Conservation (phyloP, 37 sponge, comb jelly and placozoan species). For the Ianthella basta region DNA sequence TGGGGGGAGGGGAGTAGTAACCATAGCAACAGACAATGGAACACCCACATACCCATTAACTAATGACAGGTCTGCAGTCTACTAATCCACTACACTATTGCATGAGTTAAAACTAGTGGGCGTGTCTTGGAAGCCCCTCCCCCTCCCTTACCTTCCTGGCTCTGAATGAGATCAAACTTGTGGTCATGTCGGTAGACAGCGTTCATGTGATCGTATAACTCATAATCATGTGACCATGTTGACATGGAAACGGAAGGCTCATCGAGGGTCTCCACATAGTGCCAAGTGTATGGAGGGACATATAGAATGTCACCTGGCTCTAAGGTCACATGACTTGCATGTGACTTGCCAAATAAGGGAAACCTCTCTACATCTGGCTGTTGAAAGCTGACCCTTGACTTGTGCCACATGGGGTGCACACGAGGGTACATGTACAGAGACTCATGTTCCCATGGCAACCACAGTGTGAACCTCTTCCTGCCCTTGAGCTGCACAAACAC, state of each 20-base stretch:
- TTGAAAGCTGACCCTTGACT: conserved; percentile 77
- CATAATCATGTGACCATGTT: conserved; percentile 94
- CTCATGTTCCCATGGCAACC: conserved; percentile 76
- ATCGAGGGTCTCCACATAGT: conserved; percentile 86
- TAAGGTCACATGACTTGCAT: conserved; percentile 67
- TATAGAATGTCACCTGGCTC: conserved; percentile 85
- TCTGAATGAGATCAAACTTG: conserved; percentile 86
- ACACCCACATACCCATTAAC: conserved; percentile 18
- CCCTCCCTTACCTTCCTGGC: conserved; percentile 58
- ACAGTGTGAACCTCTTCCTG: conserved; percentile 85
- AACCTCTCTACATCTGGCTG: conserved; percentile 54
- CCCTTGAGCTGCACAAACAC: conserved; percentile 86
- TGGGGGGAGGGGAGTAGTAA: background rate
- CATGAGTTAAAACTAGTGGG: background rate
- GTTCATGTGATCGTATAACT: conserved; percentile 90
- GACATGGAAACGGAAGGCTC: conserved; percentile 86
- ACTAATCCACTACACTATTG: background rate
- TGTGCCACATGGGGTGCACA: conserved; percentile 95
- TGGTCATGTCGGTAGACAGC: conserved; percentile 88
- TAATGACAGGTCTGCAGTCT: background rate
- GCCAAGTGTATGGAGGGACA: conserved; percentile 93
- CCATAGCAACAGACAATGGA: background rate
- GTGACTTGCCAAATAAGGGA: conserved; percentile 68
- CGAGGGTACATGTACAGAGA: conserved; percentile 81
- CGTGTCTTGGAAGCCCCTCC: background rate